phyloP scores from a whole-genome alignment of 2,888 invertebrate genomes.

The Rotaria sp. region DNA sequence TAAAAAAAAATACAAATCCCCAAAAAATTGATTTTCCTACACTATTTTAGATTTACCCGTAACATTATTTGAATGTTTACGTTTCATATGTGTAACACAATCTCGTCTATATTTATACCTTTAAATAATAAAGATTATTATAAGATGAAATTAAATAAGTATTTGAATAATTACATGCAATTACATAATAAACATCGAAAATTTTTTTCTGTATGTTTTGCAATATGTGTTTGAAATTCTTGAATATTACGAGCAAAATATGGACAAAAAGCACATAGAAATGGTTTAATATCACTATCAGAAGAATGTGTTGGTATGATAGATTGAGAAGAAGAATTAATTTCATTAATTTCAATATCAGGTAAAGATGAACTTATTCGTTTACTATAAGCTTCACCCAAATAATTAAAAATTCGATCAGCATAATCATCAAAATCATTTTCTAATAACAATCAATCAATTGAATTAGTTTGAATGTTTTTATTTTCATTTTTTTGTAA shows the following conservation, averaged over 20 bases:
- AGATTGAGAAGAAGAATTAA: not conserved
- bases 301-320: not conserved
- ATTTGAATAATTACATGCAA: slow-evolving; percentile 19
- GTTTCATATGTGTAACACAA: slow-evolving; percentile 27
- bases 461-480: not conserved
- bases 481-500: not conserved
- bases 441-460: not conserved
- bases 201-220: slow-evolving; percentile 8
- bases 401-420: slow-evolving; percentile 26
- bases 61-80: not conserved
- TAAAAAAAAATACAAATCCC: not conserved
- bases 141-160: not conserved
- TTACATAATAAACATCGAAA: slow-evolving; percentile 11
- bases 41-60: not conserved
- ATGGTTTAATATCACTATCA: not conserved
- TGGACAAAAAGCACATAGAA: not conserved
- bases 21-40: no score
- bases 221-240: not conserved
- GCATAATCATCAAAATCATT: slow-evolving; percentile 17
- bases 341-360: not conserved
- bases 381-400: not conserved
- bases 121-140: not conserved
- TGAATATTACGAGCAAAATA: not conserved
- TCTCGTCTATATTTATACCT: slow-evolving; percentile 23
- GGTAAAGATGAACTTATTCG: not conserved